A percentile compares a stretch with the other conserved stretches of the same genome.
phyloP scores from a whole-genome alignment of 2,113 vertebrate species.

The Campylomormyrus numenius region DNA sequence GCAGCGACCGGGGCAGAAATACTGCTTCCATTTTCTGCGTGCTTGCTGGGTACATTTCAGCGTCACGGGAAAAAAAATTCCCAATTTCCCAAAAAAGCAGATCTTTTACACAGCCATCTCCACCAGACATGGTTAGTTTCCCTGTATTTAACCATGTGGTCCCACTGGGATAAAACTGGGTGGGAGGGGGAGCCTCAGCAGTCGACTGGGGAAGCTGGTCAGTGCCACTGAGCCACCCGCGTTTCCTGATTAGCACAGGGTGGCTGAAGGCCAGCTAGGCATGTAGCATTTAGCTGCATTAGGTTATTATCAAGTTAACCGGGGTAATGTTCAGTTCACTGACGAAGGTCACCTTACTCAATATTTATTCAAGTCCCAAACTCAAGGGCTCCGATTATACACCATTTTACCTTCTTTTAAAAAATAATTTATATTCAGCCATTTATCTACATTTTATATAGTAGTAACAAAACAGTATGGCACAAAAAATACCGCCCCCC shows the following conservation, averaged over 20 bases:
- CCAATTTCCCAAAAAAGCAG: not conserved
- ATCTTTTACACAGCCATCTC: not conserved
- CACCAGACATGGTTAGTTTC: not conserved
- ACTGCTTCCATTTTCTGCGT: not conserved
- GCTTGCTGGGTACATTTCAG: not conserved
- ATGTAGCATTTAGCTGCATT: not conserved
- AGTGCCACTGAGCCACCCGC: not conserved
- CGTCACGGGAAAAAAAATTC: not conserved
- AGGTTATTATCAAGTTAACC: not conserved
- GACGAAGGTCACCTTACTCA: not conserved
- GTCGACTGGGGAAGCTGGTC: not conserved
- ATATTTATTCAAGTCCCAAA: not conserved
- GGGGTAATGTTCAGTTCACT: not conserved
- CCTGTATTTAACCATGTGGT: constrained; percentile 8
- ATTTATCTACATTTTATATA: not conserved
- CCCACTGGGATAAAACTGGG: not conserved
- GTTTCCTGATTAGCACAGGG: not conserved
- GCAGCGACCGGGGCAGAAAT: not conserved
- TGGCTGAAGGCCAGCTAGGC: not conserved
- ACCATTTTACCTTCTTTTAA: not conserved
- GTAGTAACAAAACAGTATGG: not conserved
- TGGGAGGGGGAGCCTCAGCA: not conserved
- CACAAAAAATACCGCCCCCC: not conserved
- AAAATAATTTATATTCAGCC: not conserved
- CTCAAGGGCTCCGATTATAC: not conserved